phyloP scores from a whole-genome alignment of 2,888 invertebrate genomes.

The Eupithecia exiguata region DNA sequence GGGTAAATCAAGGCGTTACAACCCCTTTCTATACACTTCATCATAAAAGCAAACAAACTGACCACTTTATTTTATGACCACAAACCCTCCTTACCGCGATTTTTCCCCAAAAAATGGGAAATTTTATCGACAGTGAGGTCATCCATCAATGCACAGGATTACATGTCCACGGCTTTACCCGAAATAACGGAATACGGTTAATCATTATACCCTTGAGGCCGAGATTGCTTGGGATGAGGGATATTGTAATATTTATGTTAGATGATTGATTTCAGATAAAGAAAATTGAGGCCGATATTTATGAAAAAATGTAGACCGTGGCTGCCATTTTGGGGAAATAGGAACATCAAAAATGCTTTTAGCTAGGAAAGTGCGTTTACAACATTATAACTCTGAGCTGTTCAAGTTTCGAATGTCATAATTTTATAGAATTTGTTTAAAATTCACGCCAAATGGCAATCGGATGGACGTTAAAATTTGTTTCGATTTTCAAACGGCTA shows the following conservation, averaged over 20 bases:
- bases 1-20: slow-evolving; percentile 28
- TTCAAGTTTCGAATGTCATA: neutral
- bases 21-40: slow-evolving; percentile 42
- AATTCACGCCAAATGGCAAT: neutral
- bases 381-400: neutral
- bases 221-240: slow-evolving; percentile 40
- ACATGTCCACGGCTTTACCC: slow-evolving; percentile 51
- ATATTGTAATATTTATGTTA: slow-evolving; percentile 34
- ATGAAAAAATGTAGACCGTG: neutral
- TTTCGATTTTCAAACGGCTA: neutral
- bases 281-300: slow-evolving; percentile 17
- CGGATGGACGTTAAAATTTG: neutral
- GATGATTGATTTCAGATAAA: slow-evolving; percentile 36
- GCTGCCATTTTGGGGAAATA: neutral
- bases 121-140: slow-evolving; percentile 63
- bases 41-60: slow-evolving; percentile 45
- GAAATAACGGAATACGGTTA: slow-evolving; percentile 60
- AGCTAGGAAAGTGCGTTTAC: neutral
- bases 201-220: slow-evolving; percentile 66
- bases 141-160: slow-evolving; percentile 76
- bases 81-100: slow-evolving; percentile 35
- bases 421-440: neutral
- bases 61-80: slow-evolving; percentile 46
- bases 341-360: neutral
- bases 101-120: slow-evolving; percentile 70